Percentiles rank a stretch among this genome's conserved stretches.
phyloP scores from a whole-genome alignment of 2,113 vertebrate species.

The Elephas maximus region DNA sequence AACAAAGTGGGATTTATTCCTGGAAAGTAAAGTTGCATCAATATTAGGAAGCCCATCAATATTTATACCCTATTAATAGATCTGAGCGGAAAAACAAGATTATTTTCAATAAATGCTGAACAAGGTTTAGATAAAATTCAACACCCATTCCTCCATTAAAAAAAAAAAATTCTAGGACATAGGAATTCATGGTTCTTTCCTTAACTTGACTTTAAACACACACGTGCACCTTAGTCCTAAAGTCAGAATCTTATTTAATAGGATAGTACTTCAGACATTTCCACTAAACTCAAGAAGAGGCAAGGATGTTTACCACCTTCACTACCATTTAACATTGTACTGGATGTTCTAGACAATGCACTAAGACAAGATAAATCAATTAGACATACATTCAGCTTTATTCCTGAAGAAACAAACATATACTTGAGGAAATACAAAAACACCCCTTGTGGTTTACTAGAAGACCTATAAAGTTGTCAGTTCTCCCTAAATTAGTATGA shows the following conservation, averaged over 20 bases:
- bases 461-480: background rate
- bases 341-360: background rate
- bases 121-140: constrained; percentile 30
- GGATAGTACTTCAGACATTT: background rate
- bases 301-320: background rate
- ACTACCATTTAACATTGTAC: background rate
- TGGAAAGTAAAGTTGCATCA: background rate
- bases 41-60: background rate
- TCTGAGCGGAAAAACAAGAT: background rate
- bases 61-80: background rate
- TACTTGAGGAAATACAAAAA: constrained; percentile 34
- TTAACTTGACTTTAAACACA: constrained; percentile 4
- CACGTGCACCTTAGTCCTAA: background rate
- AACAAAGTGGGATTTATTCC: background rate
- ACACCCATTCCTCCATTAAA: background rate
- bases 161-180: background rate
- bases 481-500: background rate
- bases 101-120: background rate
- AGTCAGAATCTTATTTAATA: background rate
- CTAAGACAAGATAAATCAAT: background rate
- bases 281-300: background rate
- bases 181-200: background rate
- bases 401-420: background rate
- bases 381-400: background rate
- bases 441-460: background rate